Base-by-base conservation (phyloP, 2,797 vertebrate species). In the Bradypodion ventrale region DNA sequence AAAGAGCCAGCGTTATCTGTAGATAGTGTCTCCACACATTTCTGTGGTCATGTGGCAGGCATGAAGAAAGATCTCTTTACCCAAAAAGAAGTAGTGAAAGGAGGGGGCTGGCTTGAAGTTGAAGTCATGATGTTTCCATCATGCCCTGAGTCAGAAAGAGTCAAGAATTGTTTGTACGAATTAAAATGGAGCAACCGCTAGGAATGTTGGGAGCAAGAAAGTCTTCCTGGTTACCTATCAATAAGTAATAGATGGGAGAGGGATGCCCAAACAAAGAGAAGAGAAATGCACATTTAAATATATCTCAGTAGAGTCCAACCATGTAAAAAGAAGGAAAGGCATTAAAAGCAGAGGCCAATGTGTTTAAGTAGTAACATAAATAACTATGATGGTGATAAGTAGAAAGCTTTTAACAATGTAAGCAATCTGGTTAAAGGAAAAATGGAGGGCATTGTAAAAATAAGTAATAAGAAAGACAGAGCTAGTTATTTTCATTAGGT, bases 311-410 rank as follows among this genome's bases (percentile, higher is more conserved):
- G 81, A 87, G 46, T 77, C 66, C 65, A 70, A 37, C 35, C 35
- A 46, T 32, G 62, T 52, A 52, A 35, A 80, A 70, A 32, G 19
- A 7, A 7, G 52, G 27, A 44, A 10, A 29, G 27, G 56, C 63
- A 82, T 73, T 62, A 65, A 23, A 44, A 70, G 62, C 52, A 65
- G 70, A 85, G 80, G 76, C 62, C 80, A 75, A 42, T 46, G 56
- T 35, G 52, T 75, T 70, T 88, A 88, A 85, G 84, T 83, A 62
- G 69, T 56, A 75, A 85, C 65, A 85, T 83, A 79, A 88, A 88
- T 78, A 84, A 84, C 16, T 13, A 32, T 87, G 72, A 25, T 16
- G 32, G 60, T 73, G 68, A 87, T 83, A 77, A 72, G 32, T 29
- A 72, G 78, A 87, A 84, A 84, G 83, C 63, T 87, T 81, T 84